phyloP scores from a whole-genome alignment of 2,113 vertebrate species.

The Dasypus novemcinctus region DNA sequence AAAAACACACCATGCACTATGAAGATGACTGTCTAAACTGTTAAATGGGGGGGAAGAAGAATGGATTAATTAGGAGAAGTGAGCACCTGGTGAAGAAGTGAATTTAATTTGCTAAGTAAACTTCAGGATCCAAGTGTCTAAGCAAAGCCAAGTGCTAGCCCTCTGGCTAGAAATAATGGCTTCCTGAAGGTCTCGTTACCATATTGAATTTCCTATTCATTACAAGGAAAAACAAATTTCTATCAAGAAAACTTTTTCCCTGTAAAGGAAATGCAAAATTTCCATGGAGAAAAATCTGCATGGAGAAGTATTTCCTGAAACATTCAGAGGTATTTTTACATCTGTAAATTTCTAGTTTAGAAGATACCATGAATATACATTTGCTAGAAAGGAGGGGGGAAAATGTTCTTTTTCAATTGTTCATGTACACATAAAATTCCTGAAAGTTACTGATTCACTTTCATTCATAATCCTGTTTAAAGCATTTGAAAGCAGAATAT shows the following conservation, averaged over 20 bases:
- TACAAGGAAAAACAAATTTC: not conserved
- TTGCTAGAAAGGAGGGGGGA: not conserved
- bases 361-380: not conserved
- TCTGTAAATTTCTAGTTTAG: slow-evolving; percentile 11
- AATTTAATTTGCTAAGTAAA: slow-evolving; percentile 4
- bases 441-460: slow-evolving; percentile 21
- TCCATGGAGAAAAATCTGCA: not conserved
- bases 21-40: not conserved
- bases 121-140: not conserved
- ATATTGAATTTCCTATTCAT: slow-evolving; percentile 14
- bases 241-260: not conserved
- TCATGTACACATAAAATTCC: not conserved
- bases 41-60: not conserved
- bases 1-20: not conserved
- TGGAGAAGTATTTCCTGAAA: slow-evolving; percentile 21
- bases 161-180: not conserved
- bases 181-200: not conserved
- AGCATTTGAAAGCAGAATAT: slow-evolving; percentile 20
- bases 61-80: not conserved
- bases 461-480: slow-evolving; percentile 8
- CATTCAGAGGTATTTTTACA: not conserved
- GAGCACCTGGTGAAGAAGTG: not conserved
- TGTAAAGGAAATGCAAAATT: not conserved
- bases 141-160: not conserved
- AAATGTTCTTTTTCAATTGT: not conserved